A percentile compares a stretch with the other conserved stretches of the same genome.
These are phyloP conservation scores for Nilaparvata lugens DNA, from an alignment of 1,140 invertebrate species.

Conservation along the genomic window DNA sequence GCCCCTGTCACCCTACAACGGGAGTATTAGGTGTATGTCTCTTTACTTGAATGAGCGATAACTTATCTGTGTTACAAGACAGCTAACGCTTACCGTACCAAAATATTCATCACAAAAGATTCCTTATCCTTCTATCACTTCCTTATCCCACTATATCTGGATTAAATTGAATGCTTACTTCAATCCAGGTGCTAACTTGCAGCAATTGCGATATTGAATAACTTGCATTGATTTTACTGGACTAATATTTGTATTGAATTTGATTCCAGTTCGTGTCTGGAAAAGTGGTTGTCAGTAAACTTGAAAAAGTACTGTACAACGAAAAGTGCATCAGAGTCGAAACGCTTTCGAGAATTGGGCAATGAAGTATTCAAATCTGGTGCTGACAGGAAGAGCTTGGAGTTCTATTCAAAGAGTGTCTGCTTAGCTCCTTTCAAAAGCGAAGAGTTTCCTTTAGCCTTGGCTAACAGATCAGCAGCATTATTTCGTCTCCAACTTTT, in stretches of 20 bases:
- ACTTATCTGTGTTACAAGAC: too few relatives aligned
- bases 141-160: too few relatives aligned
- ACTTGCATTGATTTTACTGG: too few relatives aligned
- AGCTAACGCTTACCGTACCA: too few relatives aligned
- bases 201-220: too few relatives aligned
- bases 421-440: slow-evolving; percentile 31
- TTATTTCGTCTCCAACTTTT: slow-evolving; percentile 35
- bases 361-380: slow-evolving; percentile 35
- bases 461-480: slow-evolving; percentile 39
- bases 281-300: slow-evolving; percentile 3
- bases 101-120: too few relatives aligned
- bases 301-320: slow-evolving; percentile 11
- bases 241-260: neutral
- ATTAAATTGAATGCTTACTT: too few relatives aligned
- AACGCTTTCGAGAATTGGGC: slow-evolving; percentile 29
- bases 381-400: slow-evolving; percentile 31
- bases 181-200: too few relatives aligned
- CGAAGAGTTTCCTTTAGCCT: slow-evolving; percentile 34
- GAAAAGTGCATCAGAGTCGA: slow-evolving; percentile 28
- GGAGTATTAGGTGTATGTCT: too few relatives aligned
- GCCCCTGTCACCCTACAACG: too few relatives aligned
- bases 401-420: slow-evolving; percentile 36
- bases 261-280: slow-evolving; percentile 3
- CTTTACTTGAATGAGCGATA: too few relatives aligned
- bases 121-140: too few relatives aligned